These are phyloP conservation scores for Paguma larvata DNA, from an alignment of 2,797 vertebrate genomes.

Conservation along the genomic window DNA sequence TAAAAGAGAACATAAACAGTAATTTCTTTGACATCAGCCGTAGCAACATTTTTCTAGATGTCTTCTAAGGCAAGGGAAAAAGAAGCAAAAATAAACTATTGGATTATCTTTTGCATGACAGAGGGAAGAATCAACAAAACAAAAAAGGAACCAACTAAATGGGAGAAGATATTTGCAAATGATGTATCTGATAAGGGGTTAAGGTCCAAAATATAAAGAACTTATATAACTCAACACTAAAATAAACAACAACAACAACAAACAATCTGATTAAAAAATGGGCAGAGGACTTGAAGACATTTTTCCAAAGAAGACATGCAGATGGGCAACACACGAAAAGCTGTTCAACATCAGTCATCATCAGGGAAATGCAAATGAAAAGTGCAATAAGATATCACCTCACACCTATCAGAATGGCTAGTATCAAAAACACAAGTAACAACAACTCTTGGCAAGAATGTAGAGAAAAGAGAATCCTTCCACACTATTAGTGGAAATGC, in stretches of 20 bases:
- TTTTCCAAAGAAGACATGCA: background rate
- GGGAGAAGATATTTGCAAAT: background rate
- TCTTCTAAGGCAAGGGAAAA: background rate
- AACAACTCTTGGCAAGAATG: background rate
- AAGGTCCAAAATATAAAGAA: background rate
- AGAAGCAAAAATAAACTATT: background rate
- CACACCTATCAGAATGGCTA: background rate
- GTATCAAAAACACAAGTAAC: background rate
- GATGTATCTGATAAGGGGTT: background rate
- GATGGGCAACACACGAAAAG: background rate
- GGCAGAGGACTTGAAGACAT: background rate
- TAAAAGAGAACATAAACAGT: background rate
- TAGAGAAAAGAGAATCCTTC: background rate
- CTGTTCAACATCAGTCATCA: background rate
- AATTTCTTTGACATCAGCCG: background rate
- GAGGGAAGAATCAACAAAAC: background rate
- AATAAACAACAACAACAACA: background rate
- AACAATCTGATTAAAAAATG: background rate
- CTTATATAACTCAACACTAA: background rate
- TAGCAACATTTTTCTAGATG: background rate
- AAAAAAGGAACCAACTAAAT: background rate
- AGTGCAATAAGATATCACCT: background rate
- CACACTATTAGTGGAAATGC: background rate
- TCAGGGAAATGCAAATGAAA: background rate
- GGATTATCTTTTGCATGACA: background rate